Evolutionary conservation across 2,113 vertebrate genomes (phyloP).

Genomic region (Elanoides forficatus): DNA sequence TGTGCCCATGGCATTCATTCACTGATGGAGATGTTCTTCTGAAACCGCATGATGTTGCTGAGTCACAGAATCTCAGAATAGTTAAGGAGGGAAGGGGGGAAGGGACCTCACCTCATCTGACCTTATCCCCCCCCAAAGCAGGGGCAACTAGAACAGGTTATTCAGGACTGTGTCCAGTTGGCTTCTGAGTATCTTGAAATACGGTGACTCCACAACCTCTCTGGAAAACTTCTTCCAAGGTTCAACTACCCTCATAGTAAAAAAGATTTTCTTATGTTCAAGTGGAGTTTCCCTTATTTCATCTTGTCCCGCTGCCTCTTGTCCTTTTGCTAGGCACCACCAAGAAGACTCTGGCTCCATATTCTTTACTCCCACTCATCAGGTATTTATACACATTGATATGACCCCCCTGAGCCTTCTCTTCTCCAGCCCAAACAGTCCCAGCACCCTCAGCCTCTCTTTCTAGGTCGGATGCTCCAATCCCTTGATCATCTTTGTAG

Average conservation of each 20-base stretch:
- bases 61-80: not conserved
- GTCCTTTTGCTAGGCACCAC: not conserved
- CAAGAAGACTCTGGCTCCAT: not conserved
- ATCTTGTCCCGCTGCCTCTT: not conserved
- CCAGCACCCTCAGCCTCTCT: not conserved
- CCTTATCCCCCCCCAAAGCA: not conserved
- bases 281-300: not conserved
- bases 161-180: not conserved
- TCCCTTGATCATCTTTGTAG: not conserved
- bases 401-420: not conserved
- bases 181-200: not conserved
- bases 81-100: not conserved
- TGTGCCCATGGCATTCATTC: not conserved
- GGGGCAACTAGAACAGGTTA: not conserved
- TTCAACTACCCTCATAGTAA: not conserved
- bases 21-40: not conserved
- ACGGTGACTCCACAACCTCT: not conserved
- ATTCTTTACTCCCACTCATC: not conserved
- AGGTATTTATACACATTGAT: not conserved
- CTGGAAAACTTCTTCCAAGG: not conserved
- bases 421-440: not conserved
- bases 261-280: not conserved
- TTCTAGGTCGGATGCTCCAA: not conserved
- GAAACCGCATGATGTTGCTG: not conserved
- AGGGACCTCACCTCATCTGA: not conserved